Evolutionary conservation across 2,888 invertebrate species (phyloP), one percentile per base, ranked within the genome.

Genomic region (Scaptomyza caliginosa): DNA sequence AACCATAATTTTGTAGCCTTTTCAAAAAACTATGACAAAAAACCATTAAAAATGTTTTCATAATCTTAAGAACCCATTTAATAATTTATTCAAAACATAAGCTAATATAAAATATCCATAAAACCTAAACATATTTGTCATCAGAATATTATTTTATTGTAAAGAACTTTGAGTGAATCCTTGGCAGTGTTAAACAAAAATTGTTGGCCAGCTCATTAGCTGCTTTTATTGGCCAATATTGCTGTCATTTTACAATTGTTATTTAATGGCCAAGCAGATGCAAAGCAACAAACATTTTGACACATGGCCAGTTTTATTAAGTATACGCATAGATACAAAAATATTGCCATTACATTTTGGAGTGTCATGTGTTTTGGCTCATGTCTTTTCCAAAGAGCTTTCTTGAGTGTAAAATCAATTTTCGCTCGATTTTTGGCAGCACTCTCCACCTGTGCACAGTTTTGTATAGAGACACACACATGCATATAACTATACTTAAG

Each of bases 231-330:
- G 34, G 51, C 62, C 52, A 54, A 62, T 71, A 65, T 48, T 19
- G 24, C 79, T 87, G 87, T 81, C 83, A 81, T 36, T 50, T 67
- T 67, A 75, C 84, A 87, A 86, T 78, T 64, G 79, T 79, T 82
- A 64, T 84, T 76, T 74, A 74, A 80, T 77, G 72, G 74, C 52
- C 74, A 56, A 63, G 55, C 75, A 77, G 17, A 38, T 17, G 10
- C 17, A 30, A 24, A 28, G 16, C 13, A 40, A 39, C 39, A 38
- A 36, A 38, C 32, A 32, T 32, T 52, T 59, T 57, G 77, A 62
- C 72, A 71, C 50, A 46, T 51, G 32, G 30, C 58, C 28, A 34
- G 67, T 52, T 36, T 39, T 56, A 71, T 52, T 42, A 28, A 43
- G 4, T 43, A 43, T 43, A 43, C 26, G 26, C 6, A 43, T 3